Evolutionary conservation across 1,140 invertebrate genomes (phyloP).

Genomic region (Vollenhovia emeryi): DNA sequence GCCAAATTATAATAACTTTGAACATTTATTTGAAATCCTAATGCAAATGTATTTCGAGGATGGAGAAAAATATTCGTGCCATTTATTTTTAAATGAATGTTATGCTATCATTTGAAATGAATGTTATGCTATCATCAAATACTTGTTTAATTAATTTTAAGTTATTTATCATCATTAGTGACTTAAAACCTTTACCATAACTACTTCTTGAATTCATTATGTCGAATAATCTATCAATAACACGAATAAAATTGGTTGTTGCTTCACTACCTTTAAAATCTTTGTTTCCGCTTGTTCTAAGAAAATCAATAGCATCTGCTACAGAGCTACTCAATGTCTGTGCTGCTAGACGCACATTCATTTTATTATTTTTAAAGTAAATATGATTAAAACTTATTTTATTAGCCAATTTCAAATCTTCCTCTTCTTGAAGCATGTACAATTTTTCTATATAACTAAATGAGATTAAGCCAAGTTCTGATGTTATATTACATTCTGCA

Average conservation of each 20-base stretch:
- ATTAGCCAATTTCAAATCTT: no score
- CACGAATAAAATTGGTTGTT: not conserved
- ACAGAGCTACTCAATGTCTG: not conserved
- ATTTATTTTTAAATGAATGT: slow-evolving; percentile 3
- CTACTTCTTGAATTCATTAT: slow-evolving; percentile 1
- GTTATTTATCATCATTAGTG: slow-evolving; percentile 3
- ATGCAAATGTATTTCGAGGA: not conserved
- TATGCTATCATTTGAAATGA: not conserved
- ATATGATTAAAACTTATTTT: no score
- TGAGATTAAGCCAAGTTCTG: no score
- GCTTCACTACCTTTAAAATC: slow-evolving; percentile 11
- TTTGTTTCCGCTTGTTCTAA: not conserved
- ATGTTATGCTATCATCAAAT: not conserved
- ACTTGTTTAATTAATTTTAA: not conserved
- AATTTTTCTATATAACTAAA: no score
- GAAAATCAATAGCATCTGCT: slow-evolving; percentile 1
- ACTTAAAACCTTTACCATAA: slow-evolving; percentile 6
- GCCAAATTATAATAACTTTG: slow-evolving; percentile 14
- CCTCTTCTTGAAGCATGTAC: no score
- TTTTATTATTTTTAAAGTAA: no score
- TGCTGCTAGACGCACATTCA: no score
- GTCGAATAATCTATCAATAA: slow-evolving; percentile 24
- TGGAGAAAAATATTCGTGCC: not conserved
- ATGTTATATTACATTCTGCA: no score
- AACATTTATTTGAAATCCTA: not conserved